phyloP scores from a whole-genome alignment of 2,888 invertebrate genomes.

The Callyntrura sp. region DNA sequence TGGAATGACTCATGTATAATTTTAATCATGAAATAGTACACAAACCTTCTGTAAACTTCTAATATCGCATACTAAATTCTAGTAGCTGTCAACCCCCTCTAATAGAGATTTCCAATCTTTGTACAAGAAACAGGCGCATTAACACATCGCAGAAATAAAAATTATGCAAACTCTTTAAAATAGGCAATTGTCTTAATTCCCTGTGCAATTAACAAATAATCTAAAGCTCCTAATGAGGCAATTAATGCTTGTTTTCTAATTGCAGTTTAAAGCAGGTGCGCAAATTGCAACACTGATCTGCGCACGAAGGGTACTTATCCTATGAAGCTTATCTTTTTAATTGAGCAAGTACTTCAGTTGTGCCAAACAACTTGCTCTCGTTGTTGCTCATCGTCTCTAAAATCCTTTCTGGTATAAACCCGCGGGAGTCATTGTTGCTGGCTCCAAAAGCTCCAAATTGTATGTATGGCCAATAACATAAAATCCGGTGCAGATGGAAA shows the following conservation, averaged over 20 bases:
- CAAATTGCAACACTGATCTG: not conserved
- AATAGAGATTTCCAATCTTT: no score
- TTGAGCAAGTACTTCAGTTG: not conserved
- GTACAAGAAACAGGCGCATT: no score
- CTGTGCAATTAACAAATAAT: no score
- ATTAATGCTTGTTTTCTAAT: constrained; percentile 19
- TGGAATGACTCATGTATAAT: constrained; percentile 38
- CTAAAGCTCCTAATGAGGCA: no score
- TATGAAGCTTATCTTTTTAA: not conserved
- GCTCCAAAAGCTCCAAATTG: constrained; percentile 69
- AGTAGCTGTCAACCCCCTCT: no score
- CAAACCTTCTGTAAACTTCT: not conserved
- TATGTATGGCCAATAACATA: constrained; percentile 52
- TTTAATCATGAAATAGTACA: not conserved
- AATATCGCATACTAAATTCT: no score
- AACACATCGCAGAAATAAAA: no score
- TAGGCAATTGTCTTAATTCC: no score
- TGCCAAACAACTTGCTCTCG: not conserved
- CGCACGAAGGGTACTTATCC: not conserved
- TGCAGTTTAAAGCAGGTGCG: constrained; percentile 14
- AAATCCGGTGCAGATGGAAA: constrained; percentile 30
- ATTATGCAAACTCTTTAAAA: not conserved
- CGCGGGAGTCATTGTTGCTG: constrained; percentile 60
- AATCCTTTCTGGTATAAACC: not conserved
- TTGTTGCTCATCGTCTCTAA: no score